These are phyloP conservation scores for Xanthia icteritia DNA, from an alignment of 2,888 invertebrate genomes.

Conservation along the genomic window DNA sequence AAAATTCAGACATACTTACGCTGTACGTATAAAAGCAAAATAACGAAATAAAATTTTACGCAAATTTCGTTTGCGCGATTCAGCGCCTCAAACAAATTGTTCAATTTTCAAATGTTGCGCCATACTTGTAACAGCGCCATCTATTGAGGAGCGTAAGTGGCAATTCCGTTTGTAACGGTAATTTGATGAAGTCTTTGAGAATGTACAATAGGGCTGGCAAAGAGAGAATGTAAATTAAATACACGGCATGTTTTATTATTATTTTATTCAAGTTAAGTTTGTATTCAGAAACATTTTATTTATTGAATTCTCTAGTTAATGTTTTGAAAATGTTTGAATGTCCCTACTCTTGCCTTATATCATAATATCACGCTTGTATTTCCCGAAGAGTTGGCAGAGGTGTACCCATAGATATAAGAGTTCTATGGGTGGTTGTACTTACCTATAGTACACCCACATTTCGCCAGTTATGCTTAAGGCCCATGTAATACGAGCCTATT, in stretches of 20 bases:
- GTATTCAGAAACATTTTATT: no score
- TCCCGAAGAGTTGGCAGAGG: no score
- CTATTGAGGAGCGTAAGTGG: constrained; percentile 44
- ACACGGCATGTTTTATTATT: background rate
- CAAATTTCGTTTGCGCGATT: constrained; percentile 42
- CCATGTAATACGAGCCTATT: no score
- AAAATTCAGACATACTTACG: constrained; percentile 4
- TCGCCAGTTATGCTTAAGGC: no score
- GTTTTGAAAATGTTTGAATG: background rate
- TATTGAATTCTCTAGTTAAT: background rate
- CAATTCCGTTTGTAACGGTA: constrained; percentile 43
- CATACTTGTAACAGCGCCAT: constrained; percentile 49
- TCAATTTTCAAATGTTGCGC: constrained; percentile 38
- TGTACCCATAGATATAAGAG: no score
- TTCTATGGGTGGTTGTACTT: no score
- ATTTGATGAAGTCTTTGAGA: constrained; percentile 47
- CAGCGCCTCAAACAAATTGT: constrained; percentile 41
- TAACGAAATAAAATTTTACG: constrained; percentile 49
- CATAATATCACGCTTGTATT: no score
- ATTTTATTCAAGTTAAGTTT: background rate
- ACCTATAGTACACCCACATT: no score
- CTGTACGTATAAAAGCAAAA: constrained; percentile 22
- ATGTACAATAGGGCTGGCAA: constrained; percentile 41
- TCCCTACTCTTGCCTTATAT: no score
- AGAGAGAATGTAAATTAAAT: constrained; percentile 20